A percentile compares a stretch with the other conserved stretches of the same genome.
phyloP scores from a whole-genome alignment of 23 tunicate genomes.

The Oikopleura albicans region DNA sequence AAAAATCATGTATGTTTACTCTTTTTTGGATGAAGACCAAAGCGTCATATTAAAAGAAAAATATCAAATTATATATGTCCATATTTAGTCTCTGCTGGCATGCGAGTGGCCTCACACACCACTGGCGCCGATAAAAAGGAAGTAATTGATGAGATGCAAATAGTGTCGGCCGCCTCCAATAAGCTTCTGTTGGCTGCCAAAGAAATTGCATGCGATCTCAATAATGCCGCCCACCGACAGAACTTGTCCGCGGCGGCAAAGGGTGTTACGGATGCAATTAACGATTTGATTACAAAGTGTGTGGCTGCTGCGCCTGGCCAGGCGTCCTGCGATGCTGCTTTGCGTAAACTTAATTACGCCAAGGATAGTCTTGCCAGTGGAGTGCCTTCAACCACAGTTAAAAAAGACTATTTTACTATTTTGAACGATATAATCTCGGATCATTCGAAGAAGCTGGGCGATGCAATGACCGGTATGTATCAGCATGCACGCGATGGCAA shows the following conservation, averaged over 20 bases:
- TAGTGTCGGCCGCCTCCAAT: slow-evolving; percentile 77
- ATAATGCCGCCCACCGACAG: slow-evolving; percentile 71
- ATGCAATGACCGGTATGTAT: slow-evolving; percentile 81
- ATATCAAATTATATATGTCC: too few relatives aligned
- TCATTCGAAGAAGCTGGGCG: background rate
- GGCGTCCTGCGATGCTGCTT: slow-evolving; percentile 87
- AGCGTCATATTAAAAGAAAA: too few relatives aligned
- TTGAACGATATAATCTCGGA: slow-evolving; percentile 8
- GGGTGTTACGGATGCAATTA: slow-evolving; percentile 87
- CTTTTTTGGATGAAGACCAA: too few relatives aligned
- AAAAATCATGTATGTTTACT: too few relatives aligned
- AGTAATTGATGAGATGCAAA: slow-evolving; percentile 68
- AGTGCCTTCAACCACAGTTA: background rate
- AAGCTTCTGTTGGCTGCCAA: slow-evolving; percentile 82
- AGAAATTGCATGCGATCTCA: slow-evolving; percentile 80
- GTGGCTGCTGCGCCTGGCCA: slow-evolving; percentile 96
- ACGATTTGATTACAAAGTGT: slow-evolving; percentile 85
- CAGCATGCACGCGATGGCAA: slow-evolving; percentile 79
- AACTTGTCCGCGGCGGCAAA: slow-evolving; percentile 89
- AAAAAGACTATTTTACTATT: slow-evolving; percentile 6
- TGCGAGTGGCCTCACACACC: background rate
- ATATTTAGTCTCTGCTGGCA: background rate
- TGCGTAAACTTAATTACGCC: slow-evolving; percentile 43
- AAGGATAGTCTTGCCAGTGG: background rate
- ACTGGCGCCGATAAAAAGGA: slow-evolving; percentile 69